A percentile compares a stretch with the other conserved stretches of the same genome.
Evolutionary conservation across 2,113 vertebrate species (phyloP).

Genomic region (Oxyruncus cristatus): DNA sequence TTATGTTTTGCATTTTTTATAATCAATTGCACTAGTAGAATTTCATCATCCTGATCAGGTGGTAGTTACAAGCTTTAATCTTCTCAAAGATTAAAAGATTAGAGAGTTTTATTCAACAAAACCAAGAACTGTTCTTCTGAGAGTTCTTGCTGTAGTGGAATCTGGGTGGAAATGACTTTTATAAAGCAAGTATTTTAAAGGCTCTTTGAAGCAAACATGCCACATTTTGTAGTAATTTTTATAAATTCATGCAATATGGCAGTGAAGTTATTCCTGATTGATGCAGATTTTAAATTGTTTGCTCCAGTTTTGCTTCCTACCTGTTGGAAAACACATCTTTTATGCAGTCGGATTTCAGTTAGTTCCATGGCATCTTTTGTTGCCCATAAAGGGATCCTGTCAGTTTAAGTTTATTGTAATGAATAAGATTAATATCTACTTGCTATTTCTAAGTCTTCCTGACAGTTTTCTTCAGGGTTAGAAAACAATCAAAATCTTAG

Average conservation of each 20-base stretch:
- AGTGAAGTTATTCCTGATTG: neutral
- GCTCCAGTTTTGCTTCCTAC: neutral
- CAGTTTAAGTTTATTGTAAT: neutral
- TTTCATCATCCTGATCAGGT: constrained; percentile 52
- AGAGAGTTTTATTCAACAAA: constrained; percentile 15
- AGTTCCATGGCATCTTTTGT: neutral
- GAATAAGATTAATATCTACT: neutral
- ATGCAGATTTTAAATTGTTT: neutral
- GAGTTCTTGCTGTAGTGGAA: neutral
- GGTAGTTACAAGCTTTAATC: constrained; percentile 43
- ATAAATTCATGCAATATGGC: neutral
- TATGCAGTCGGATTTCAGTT: neutral
- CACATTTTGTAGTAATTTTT: neutral
- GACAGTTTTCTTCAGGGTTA: neutral
- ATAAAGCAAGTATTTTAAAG: neutral
- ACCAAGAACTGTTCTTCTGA: neutral
- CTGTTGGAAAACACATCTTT: neutral
- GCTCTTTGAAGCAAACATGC: neutral
- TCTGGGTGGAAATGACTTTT: neutral
- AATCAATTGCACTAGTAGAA: neutral
- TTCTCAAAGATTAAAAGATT: constrained; percentile 58
- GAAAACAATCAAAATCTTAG: neutral
- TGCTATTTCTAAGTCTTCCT: neutral
- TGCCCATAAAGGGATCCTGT: neutral
- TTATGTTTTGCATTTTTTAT: neutral